These are phyloP conservation scores for Oxyteleia sp. DNA, from an alignment of 2,888 invertebrate species.

Conservation along the genomic window DNA sequence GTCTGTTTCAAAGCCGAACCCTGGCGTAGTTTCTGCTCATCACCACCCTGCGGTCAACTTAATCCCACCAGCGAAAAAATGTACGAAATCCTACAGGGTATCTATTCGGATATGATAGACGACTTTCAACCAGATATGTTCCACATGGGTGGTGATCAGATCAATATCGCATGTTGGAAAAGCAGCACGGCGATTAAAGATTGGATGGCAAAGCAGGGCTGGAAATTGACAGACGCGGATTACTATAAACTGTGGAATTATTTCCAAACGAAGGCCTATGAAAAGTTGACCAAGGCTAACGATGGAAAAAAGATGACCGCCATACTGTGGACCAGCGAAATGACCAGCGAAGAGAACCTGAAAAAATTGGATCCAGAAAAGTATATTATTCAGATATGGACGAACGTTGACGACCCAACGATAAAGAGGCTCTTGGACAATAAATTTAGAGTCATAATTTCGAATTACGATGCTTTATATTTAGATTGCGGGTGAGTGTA, in stretches of 20 bases:
- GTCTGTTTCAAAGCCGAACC: slow-evolving; percentile 90
- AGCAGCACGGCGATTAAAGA: slow-evolving; percentile 90
- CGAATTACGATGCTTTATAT: slow-evolving; percentile 95
- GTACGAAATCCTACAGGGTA: slow-evolving; percentile 91
- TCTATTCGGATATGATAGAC: slow-evolving; percentile 93
- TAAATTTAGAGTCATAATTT: slow-evolving; percentile 93
- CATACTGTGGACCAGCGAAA: slow-evolving; percentile 94
- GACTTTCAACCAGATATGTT: slow-evolving; percentile 92
- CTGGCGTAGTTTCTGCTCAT: slow-evolving; percentile 92
- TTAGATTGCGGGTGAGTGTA: slow-evolving; percentile 93
- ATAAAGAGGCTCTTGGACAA: slow-evolving; percentile 91
- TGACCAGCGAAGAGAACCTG: slow-evolving; percentile 91
- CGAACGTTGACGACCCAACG: slow-evolving; percentile 90
- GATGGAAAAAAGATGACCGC: slow-evolving; percentile 89
- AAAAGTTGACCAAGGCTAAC: slow-evolving; percentile 89
- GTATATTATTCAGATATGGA: slow-evolving; percentile 96
- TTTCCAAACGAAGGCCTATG: slow-evolving; percentile 92
- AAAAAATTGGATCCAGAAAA: slow-evolving; percentile 91
- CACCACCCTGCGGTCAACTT: slow-evolving; percentile 95
- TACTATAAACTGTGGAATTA: slow-evolving; percentile 84
- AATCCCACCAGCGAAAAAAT: slow-evolving; percentile 92
- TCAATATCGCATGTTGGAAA: slow-evolving; percentile 92
- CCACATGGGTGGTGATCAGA: slow-evolving; percentile 97
- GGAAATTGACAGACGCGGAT: slow-evolving; percentile 89
- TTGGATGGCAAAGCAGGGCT: slow-evolving; percentile 91